phyloP scores from a whole-genome alignment of 2,113 vertebrate genomes.

The Rhinichthys klamathensis region DNA sequence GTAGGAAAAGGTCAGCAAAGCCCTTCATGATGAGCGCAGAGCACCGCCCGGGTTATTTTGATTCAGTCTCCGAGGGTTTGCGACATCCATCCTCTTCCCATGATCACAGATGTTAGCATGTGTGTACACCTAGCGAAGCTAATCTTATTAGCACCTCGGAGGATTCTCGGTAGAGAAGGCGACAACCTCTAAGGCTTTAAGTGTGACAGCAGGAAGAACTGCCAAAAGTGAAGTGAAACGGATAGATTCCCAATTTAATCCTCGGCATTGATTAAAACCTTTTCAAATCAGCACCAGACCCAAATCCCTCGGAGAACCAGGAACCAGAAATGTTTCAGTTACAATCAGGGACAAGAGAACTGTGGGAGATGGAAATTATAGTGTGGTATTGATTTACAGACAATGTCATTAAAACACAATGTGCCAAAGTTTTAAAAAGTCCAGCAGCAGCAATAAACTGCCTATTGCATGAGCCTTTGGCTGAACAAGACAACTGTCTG shows the following conservation, averaged over 20 bases:
- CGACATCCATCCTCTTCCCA: conserved; percentile 19
- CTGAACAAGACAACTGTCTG: neutral
- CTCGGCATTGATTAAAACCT: conserved; percentile 29
- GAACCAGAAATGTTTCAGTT: conserved; percentile 25
- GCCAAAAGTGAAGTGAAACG: conserved; percentile 33
- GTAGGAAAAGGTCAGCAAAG: conserved; percentile 12
- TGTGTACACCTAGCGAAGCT: conserved; percentile 21
- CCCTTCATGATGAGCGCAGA: conserved; percentile 18
- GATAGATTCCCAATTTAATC: conserved; percentile 36
- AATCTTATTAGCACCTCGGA: conserved; percentile 46
- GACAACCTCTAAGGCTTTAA: conserved; percentile 13
- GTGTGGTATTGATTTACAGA: conserved; percentile 36
- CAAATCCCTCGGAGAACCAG: conserved; percentile 6
- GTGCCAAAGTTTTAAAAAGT: neutral
- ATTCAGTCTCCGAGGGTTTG: conserved; percentile 20
- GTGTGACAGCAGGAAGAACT: conserved; percentile 26
- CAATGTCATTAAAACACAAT: neutral
- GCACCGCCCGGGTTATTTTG: conserved; percentile 21
- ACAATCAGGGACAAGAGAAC: conserved; percentile 7
- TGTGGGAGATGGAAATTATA: conserved; percentile 9
- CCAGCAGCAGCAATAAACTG: conserved; percentile 15
- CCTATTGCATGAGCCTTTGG: neutral
- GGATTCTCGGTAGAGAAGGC: conserved; percentile 21
- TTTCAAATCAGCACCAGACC: conserved; percentile 15
- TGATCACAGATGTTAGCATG: conserved; percentile 38